Base-by-base conservation (phyloP, 2,888 invertebrate species). In the Hipparchia sbordonii region DNA sequence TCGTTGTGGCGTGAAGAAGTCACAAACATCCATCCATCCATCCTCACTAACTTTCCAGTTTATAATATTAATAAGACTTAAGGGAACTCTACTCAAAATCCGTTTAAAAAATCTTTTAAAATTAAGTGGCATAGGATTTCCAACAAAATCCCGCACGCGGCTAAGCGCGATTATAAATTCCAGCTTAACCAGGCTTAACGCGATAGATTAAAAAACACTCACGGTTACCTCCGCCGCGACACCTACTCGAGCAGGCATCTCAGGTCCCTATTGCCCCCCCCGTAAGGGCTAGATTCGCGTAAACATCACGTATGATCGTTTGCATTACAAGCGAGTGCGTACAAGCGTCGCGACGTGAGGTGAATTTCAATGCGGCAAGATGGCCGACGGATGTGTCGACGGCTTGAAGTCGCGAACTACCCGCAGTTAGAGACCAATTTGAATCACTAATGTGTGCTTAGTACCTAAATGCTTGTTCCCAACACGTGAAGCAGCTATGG, bases 321-420 rank as follows among this genome's bases (percentile, higher is more conserved):
- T 72, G 71, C 67, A 54, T 59, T 66, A 66, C 72, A 65, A 70
- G 69, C 59, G 54, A 63, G 67, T 67, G 74, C 73, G 76, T 66
- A 73, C 74, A 67, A 71, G 81, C 76, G 79, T 77, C 79, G 79
- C 79, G 85, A 88, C 90, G 90, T 89, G 89, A 85, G 81, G 76
- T 82, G 89, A 86, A 90, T 89, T 80, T 78, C 83, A 90, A 89
- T 89, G 82, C 82, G 85, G 82, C 84, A 84, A 85, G 84, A 84
- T 84, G 86, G 84, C 84, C 72, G 78, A 48, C 73, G 73, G 60
- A 67, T 67, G 65, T 52, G 65, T 6, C 12, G 52, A 33, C 52
- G 10, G 52, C 10, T 9, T 52, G 6, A 51, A 6, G 52, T 23
- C 39, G 33, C 52, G 9, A 61, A 65, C 61, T 57, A 69, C 71